Conservation (phyloP, 2,888 invertebrate genomes). For the Strigamia transsilvanica region DNA sequence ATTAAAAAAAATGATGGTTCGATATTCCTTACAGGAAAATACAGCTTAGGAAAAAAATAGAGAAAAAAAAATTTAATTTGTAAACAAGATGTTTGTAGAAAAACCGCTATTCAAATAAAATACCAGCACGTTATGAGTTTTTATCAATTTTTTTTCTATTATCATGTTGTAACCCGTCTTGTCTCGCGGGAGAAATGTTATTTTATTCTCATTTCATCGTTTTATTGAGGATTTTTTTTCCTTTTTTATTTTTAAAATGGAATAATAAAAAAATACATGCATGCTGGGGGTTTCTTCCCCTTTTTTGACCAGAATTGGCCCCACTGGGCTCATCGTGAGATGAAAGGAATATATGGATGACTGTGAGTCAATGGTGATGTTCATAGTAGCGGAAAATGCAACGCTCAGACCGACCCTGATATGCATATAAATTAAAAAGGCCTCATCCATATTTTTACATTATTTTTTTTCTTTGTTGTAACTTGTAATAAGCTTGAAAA, state of each 20-base stretch:
- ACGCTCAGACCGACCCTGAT: slow-evolving; percentile 32
- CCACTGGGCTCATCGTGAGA: slow-evolving; percentile 26
- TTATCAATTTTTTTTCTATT: slow-evolving; percentile 5
- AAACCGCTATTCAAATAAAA: not conserved
- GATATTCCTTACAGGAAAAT: too few relatives aligned
- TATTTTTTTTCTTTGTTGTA: not conserved
- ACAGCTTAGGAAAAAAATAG: too few relatives aligned
- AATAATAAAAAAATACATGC: slow-evolving; percentile 7
- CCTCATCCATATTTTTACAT: slow-evolving; percentile 28
- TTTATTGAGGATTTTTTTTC: not conserved
- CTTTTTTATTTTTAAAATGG: not conserved
- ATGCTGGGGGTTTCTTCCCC: slow-evolving; percentile 3
- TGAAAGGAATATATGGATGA: slow-evolving; percentile 43
- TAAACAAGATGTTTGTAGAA: too few relatives aligned
- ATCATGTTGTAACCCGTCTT: not conserved
- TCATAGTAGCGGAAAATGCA: slow-evolving; percentile 41
- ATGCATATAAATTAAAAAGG: slow-evolving; percentile 48
- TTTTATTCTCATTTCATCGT: slow-evolving; percentile 36
- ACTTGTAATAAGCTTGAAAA: slow-evolving; percentile 11
- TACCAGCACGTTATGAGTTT: not conserved
- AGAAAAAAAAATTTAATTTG: too few relatives aligned
- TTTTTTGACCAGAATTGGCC: slow-evolving; percentile 36
- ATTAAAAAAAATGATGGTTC: too few relatives aligned
- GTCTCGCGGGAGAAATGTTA: not conserved
- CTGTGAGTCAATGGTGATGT: slow-evolving; percentile 41